phyloP scores from a whole-genome alignment of 2,797 vertebrate genomes.

The Hirundo rustica region DNA sequence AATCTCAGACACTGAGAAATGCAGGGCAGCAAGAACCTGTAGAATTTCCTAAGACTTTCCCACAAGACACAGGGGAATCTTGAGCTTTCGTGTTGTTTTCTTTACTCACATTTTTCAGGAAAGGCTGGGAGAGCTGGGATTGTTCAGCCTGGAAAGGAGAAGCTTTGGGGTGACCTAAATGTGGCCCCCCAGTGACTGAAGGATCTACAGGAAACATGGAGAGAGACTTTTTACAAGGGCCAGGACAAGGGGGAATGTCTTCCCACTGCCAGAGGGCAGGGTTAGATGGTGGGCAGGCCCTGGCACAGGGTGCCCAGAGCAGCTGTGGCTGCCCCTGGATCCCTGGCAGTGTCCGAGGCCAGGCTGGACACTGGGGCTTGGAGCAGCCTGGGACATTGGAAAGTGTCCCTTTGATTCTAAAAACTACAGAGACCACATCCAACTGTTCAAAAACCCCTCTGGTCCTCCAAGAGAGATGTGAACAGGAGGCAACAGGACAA shows the following conservation, averaged over 20 bases:
- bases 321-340: not conserved
- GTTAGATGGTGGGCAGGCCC: accelerated
- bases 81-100: accelerated
- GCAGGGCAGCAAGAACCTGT: not conserved
- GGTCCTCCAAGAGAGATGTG: not conserved
- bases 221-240: accelerated
- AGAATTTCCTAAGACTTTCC: not conserved
- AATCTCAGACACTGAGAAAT: not conserved
- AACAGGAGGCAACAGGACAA: not conserved
- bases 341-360: not conserved
- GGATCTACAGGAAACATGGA: not conserved
- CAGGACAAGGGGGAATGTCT: not conserved
- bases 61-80: not conserved
- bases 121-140: not conserved
- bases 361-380: not conserved
- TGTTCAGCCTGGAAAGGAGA: not conserved
- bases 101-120: not conserved
- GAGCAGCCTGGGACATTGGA: not conserved
- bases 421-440: not conserved
- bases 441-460: not conserved
- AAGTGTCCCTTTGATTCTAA: not conserved
- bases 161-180: accelerated
- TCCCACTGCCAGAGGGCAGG: not conserved
- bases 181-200: not conserved
- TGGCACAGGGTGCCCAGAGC: not conserved